These are phyloP conservation scores for Drosophila koepferae DNA, from an alignment of 2,888 invertebrate species.

Conservation along the genomic window DNA sequence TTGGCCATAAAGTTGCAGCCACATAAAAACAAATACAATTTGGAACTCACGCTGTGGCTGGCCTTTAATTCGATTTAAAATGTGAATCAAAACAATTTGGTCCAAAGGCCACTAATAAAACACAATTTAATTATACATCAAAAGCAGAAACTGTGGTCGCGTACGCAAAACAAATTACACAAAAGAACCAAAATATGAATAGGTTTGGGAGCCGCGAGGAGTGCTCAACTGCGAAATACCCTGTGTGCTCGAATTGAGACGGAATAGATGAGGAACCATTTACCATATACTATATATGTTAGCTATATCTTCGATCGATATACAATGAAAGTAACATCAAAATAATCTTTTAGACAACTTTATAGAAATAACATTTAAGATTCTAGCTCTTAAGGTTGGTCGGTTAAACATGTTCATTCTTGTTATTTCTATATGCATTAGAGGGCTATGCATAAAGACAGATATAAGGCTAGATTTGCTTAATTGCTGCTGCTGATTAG, in stretches of 20 bases:
- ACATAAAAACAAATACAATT: slow-evolving; percentile 19
- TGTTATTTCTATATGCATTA: too few species aligned
- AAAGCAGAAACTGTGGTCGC: slow-evolving; percentile 9
- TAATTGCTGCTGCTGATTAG: too few species aligned
- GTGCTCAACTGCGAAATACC: not conserved
- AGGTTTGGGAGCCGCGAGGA: not conserved
- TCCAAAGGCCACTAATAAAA: slow-evolving; percentile 51
- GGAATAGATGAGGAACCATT: too few species aligned
- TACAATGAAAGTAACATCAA: too few species aligned
- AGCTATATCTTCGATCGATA: too few species aligned
- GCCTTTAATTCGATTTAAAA: slow-evolving; percentile 56
- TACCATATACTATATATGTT: not conserved
- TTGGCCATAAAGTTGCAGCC: slow-evolving; percentile 24
- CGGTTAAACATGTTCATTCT: too few species aligned
- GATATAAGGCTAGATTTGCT: too few species aligned
- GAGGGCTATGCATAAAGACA: too few species aligned
- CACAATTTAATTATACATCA: slow-evolving; percentile 40
- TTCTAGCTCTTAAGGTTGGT: too few species aligned
- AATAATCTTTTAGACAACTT: too few species aligned
- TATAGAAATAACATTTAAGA: too few species aligned
- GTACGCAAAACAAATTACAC: not conserved
- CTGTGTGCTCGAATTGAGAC: too few species aligned
- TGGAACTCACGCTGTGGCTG: not conserved
- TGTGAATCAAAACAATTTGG: slow-evolving; percentile 20
- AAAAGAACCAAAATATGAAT: not conserved